Base-by-base conservation (phyloP, 2,888 invertebrate species). In the Aporophyla nigra region DNA sequence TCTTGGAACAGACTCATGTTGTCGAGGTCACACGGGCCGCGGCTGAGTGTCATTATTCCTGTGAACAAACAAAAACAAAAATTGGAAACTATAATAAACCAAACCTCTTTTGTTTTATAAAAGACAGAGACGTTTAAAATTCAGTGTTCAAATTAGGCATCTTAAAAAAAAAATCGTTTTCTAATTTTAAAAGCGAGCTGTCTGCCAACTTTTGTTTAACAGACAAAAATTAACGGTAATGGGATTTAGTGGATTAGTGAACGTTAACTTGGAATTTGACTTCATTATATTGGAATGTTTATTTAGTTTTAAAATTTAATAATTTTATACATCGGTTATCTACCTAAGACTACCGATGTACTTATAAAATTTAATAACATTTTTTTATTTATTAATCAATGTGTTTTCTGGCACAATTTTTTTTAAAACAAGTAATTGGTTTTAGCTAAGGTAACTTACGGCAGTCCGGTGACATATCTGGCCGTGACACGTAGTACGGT, bases 1-100 rank as follows among this genome's bases (percentile, higher is more conserved):
- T 99, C 99, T 98, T 99, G 99, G 98, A 99, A 99, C 97, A 99
- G 98, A 98, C 99, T 99, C 99, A 99, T 99, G 97, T 98, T 99
- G 98, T 98, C 98, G 98, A 98, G 98, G 98, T 99, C 98, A 97
- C 98, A 99, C 98, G 98, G 98, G 97, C 98, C 98, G 98, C 98
- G 98, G 98, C 98, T 99, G 98, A 99, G 98, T 98, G 99, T 99
- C 99, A 99, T 99, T 98, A 98, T 99, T 98, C 98, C 99, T 99
- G 97, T 82, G 78, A 87, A 94, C 95, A 96, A 96, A 49, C 74
- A 90, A 91, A 91, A 91, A 59, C 24, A 53, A 78, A 59, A 49
- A 68, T 71, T 59, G 83, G 43, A 59, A 65, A 51, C 46, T 53
- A 33, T 40, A 24, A n/a, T 27, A 58, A 12, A 46, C 5, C 4